Evolutionary conservation across 2,888 invertebrate species (phyloP).

Genomic region (Dermolepida albohirtum): DNA sequence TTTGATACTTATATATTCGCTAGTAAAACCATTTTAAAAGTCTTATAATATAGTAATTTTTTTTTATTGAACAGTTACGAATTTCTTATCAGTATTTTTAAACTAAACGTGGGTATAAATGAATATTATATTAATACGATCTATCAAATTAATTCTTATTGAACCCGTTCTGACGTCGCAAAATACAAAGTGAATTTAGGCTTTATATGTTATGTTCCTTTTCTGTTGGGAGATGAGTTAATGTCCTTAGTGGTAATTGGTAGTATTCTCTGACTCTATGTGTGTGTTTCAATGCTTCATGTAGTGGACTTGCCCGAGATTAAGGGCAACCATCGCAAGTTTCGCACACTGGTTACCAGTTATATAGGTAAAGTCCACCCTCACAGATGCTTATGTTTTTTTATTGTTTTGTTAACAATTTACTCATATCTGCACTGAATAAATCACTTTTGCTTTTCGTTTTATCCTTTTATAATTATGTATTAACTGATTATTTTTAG

Average conservation of each 20-base stretch:
- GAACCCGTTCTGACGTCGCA: no score
- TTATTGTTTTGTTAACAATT: constrained; percentile 38
- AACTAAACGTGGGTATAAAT: no score
- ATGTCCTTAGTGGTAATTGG: constrained; percentile 42
- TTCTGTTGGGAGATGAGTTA: constrained; percentile 39
- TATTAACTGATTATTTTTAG: no score
- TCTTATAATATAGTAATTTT: no score
- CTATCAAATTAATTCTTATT: no score
- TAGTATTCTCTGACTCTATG: constrained; percentile 54
- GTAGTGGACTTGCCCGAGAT: constrained; percentile 98
- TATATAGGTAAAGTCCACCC: constrained; percentile 88
- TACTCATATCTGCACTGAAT: constrained; percentile 18
- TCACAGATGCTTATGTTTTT: constrained; percentile 45
- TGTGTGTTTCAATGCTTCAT: constrained; percentile 65
- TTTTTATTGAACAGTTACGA: no score
- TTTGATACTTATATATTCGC: no score
- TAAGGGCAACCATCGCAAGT: constrained; percentile 98
- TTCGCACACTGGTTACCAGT: constrained; percentile 99
- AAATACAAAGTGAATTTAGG: constrained; percentile 13
- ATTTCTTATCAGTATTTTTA: no score
- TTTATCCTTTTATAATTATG: constrained; percentile 2
- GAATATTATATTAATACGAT: no score
- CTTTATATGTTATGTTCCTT: constrained; percentile 23
- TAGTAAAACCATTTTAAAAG: no score
- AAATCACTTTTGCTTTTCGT: constrained; percentile 30